Base-by-base conservation (phyloP, 2,113 vertebrate genomes). In the Hemiprocne comata region DNA sequence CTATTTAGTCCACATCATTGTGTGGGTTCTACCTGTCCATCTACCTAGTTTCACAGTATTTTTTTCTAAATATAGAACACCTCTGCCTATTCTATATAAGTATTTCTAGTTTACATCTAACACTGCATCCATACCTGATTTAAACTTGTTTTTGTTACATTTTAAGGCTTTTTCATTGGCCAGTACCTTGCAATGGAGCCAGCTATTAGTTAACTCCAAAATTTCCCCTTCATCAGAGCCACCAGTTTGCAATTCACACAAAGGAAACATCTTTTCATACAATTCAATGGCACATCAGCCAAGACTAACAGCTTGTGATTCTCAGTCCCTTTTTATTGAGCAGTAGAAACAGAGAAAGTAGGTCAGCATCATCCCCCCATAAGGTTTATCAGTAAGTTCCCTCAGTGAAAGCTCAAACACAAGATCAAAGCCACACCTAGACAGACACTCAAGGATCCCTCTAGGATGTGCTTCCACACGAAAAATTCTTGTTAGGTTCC, bases 371-470 rank as follows among this genome's bases (percentile, higher is more conserved):
- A 16, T 83, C 21, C 17, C 73, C 36, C 55, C 14, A 5, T 16
- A 64, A 81, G 69, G 51, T 75, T 71, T 19, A 8, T 26, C 76
- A 62, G 60, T 25, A 60, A 71, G 86, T 66, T 95, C 91, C 87
- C 74, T 17, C 60, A 73, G 70, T 44, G 80, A 89, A 87, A 89
- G 58, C 89, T 89, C 89, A 21, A 36, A 6, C 17, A 5, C 1
- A 2, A 87, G 70, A 95, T 94, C 93, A 95, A 95, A 97, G 80
- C 78, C 85, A 53, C 60, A 66, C 89, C 94, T 89, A 40, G 71
- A 57, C 48, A 50, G 80, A 33, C 84, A 9, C 61, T 78, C 17
- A 2, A 76, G 67, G 81, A 76, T 61, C 64, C 67, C 76, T 85
- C 73, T 6, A 73, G 84, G 79, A 95, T 50, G 54, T 16, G 21